These are phyloP conservation scores for Chiroxiphia lanceolata DNA, from an alignment of 2,797 vertebrate genomes.

Conservation along the genomic window DNA sequence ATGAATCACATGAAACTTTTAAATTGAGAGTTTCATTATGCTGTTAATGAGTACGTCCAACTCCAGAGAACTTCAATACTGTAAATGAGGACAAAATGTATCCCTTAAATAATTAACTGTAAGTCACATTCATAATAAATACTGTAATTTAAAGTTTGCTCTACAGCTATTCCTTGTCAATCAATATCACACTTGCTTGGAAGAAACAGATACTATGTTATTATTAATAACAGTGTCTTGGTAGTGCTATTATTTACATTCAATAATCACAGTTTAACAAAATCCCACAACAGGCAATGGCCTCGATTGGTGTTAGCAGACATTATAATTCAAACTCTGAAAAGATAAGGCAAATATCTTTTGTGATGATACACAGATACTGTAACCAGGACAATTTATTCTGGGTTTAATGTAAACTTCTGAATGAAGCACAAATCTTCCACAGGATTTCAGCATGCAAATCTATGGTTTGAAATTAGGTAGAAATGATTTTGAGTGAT, in stretches of 20 bases:
- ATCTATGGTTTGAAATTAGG: constrained; percentile 18
- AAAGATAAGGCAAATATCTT: neutral
- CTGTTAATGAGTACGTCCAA: neutral
- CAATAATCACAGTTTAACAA: neutral
- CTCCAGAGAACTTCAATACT: constrained; percentile 6
- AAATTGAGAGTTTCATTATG: neutral
- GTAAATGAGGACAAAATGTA: constrained; percentile 18
- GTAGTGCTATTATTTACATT: constrained; percentile 15
- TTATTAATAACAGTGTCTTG: neutral
- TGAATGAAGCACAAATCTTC: neutral
- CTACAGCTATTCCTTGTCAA: constrained; percentile 32
- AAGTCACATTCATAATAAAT: constrained; percentile 48
- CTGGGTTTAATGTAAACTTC: constrained; percentile 16
- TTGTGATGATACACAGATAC: neutral
- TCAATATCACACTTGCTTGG: neutral
- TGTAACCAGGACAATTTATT: neutral
- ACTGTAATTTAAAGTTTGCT: constrained; percentile 39
- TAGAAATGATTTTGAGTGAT: constrained; percentile 43
- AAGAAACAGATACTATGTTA: neutral
- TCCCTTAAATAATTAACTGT: constrained; percentile 33
- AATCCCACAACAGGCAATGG: neutral
- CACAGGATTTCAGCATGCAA: neutral
- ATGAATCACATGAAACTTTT: neutral
- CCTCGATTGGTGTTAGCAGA: neutral
- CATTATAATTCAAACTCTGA: neutral